Percentiles rank a stretch among this genome's conserved stretches.
Evolutionary conservation across 2,797 vertebrate species (phyloP).

Genomic region (Danionella dracula): DNA sequence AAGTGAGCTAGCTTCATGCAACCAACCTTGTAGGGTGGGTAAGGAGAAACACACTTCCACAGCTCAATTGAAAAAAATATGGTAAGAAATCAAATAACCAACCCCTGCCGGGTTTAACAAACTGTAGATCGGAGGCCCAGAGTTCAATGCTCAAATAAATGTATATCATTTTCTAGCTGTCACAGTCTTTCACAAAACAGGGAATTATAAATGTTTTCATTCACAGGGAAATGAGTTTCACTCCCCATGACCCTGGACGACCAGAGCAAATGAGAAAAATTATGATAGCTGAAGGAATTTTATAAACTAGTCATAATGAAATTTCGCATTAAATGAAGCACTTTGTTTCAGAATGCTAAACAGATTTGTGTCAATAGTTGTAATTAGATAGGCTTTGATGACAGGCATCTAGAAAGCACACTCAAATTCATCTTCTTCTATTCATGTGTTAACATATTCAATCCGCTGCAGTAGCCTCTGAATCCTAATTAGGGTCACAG

Average conservation of each 20-base stretch:
- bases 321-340: neutral
- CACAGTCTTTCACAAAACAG: neutral
- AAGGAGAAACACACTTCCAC: no score
- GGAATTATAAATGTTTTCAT: neutral
- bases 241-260: neutral
- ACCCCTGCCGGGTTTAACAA: no score
- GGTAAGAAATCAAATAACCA: no score
- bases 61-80: no score
- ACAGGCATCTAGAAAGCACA: neutral
- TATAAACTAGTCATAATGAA: neutral
- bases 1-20: no score
- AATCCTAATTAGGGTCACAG: no score
- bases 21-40: no score
- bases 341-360: neutral
- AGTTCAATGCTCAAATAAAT: neutral
- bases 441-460: no score
- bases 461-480: no score
- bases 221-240: neutral
- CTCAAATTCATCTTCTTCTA: no score
- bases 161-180: neutral
- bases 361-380: neutral
- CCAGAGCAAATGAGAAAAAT: neutral
- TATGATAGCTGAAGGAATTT: neutral
- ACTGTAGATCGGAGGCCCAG: no score
- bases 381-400: neutral